Conservation (phyloP, 2,113 vertebrate species). For the Casuarius casuarius region DNA sequence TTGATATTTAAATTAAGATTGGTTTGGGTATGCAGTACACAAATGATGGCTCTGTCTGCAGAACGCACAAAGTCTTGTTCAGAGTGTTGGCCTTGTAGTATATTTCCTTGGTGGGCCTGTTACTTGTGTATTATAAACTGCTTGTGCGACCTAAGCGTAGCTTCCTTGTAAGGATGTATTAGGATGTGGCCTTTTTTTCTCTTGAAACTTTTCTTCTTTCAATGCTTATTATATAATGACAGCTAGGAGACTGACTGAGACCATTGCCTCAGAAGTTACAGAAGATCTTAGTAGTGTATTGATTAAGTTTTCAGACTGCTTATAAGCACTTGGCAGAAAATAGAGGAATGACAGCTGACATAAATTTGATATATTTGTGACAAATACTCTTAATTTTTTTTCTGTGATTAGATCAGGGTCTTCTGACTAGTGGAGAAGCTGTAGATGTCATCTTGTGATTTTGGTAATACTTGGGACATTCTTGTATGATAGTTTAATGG, state of each 20-base stretch:
- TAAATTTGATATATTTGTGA: background rate
- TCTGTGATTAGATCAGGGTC: background rate
- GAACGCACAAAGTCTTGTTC: background rate
- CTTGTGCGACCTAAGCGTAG: background rate
- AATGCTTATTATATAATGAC: background rate
- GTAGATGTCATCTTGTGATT: background rate
- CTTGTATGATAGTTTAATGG: background rate
- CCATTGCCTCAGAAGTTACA: background rate
- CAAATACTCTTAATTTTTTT: background rate
- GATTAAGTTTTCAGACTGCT: background rate
- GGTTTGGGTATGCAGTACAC: background rate
- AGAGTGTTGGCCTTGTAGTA: background rate
- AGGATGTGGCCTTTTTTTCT: background rate
- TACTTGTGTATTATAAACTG: background rate
- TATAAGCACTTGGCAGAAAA: rapidly evolving
- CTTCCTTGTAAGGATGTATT: background rate
- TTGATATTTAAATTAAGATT: background rate
- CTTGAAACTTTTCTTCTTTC: background rate
- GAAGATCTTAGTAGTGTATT: background rate
- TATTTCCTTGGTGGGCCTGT: background rate
- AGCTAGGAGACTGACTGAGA: background rate
- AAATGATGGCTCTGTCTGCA: background rate
- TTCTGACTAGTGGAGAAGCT: background rate
- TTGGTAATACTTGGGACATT: background rate
- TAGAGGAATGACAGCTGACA: background rate